Conservation (phyloP, 2,113 vertebrate genomes). For the Scomber colias region DNA sequence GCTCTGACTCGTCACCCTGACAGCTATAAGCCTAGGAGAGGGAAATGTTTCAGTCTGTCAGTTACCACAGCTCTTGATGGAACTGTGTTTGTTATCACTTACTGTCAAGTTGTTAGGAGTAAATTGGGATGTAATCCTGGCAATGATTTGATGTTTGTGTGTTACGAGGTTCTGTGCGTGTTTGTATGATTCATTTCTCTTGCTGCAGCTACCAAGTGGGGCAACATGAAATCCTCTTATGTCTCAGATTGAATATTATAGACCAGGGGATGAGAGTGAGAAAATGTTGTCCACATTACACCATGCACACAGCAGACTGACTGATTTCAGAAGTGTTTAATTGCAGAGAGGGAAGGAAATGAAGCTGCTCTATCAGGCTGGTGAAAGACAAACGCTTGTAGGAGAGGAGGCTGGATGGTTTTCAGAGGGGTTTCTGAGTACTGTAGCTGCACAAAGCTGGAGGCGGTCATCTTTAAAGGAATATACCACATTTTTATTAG, state of each 20-base stretch:
- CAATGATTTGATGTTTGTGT: background rate
- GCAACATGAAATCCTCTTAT: constrained; percentile 11
- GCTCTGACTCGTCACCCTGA: constrained; percentile 4
- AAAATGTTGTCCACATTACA: background rate
- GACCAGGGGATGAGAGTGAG: background rate
- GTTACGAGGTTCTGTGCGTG: background rate
- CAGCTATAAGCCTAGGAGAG: constrained; percentile 32
- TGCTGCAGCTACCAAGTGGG: constrained; percentile 1
- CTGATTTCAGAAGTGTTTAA: background rate
- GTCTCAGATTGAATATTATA: constrained; percentile 1
- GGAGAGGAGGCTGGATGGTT: background rate
- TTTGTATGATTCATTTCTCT: constrained; percentile 13
- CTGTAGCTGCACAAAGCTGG: background rate
- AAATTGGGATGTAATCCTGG: constrained; percentile 32
- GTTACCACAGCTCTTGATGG: constrained; percentile 5
- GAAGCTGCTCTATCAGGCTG: background rate
- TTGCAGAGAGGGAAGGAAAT: background rate
- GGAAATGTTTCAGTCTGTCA: constrained; percentile 29
- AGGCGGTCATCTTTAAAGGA: too few species aligned
- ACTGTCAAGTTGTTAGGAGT: constrained; percentile 34
- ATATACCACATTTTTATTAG: background rate
- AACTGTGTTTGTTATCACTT: constrained; percentile 18
- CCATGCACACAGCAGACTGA: constrained; percentile 1
- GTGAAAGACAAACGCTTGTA: background rate
- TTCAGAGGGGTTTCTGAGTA: background rate